phyloP scores from a whole-genome alignment of 2,113 vertebrate species.

The Campylorhamphus procurvoides region DNA sequence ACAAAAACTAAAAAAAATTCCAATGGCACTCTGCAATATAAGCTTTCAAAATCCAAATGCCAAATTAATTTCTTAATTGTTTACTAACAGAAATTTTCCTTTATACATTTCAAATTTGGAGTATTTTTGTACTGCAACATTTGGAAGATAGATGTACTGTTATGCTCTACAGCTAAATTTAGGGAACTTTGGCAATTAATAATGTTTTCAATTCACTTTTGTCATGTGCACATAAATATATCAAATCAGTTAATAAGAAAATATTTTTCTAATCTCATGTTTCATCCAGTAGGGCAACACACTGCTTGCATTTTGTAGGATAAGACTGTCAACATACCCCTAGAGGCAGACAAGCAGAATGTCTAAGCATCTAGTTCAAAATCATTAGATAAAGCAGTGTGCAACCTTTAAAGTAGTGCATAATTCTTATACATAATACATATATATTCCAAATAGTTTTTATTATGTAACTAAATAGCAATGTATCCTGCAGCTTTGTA shows the following conservation, averaged over 20 bases:
- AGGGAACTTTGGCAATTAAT: not conserved
- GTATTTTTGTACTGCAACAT: not conserved
- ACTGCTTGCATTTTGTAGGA: not conserved
- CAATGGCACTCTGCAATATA: not conserved
- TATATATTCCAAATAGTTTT: not conserved
- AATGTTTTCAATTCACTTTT: not conserved
- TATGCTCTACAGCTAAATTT: not conserved
- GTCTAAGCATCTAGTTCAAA: not conserved
- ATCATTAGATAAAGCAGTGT: not conserved
- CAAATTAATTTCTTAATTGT: not conserved
- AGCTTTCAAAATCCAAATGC: not conserved
- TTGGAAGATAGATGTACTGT: not conserved
- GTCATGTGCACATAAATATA: not conserved
- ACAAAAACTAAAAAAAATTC: not conserved
- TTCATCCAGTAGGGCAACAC: not conserved
- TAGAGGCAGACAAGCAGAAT: not conserved
- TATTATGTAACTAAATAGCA: not conserved
- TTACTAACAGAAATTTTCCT: not conserved
- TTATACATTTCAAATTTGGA: not conserved
- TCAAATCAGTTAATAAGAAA: not conserved
- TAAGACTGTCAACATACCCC: not conserved
- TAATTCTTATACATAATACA: not conserved
- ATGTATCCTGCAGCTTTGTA: not conserved
- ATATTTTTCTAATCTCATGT: not conserved
- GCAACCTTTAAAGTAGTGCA: not conserved